These are phyloP conservation scores for Lasiommata megera DNA, from an alignment of 2,888 invertebrate species.

Conservation along the genomic window DNA sequence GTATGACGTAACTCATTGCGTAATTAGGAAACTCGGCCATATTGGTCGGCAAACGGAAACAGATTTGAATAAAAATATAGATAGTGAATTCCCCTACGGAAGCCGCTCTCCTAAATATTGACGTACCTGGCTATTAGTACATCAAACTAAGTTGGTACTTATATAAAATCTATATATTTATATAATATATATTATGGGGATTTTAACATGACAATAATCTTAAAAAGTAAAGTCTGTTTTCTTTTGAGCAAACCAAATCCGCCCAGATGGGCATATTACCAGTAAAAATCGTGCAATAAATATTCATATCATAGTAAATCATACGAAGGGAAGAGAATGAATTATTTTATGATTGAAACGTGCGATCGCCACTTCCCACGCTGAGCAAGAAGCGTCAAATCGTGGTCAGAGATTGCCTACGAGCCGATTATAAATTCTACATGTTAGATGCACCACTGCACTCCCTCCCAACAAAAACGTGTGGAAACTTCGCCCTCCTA, in stretches of 20 bases:
- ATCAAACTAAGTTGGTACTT: not conserved
- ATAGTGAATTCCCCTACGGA: constrained; percentile 68
- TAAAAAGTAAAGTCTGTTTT: too few relatives aligned
- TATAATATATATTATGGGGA: too few relatives aligned
- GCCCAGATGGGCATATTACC: not conserved
- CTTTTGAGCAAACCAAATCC: not conserved
- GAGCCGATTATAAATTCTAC: constrained; percentile 61
- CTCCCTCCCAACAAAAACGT: constrained; percentile 62
- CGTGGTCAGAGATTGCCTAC: constrained; percentile 47
- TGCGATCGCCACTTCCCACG: constrained; percentile 66
- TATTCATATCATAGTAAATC: constrained; percentile 9
- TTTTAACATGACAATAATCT: too few relatives aligned
- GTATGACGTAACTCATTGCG: constrained; percentile 10
- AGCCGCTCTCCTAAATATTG: constrained; percentile 49
- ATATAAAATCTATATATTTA: not conserved
- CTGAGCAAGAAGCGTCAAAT: constrained; percentile 63
- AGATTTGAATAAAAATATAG: constrained; percentile 73
- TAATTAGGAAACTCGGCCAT: constrained; percentile 12
- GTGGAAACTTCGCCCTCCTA: constrained; percentile 50
- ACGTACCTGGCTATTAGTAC: not conserved
- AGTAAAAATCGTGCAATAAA: not conserved
- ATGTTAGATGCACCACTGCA: constrained; percentile 67
- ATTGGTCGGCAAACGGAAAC: constrained; percentile 49
- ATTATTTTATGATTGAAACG: constrained; percentile 36
- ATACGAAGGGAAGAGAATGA: not conserved